A percentile compares a stretch with the other conserved stretches of the same genome.
phyloP scores from a whole-genome alignment of 2,113 vertebrate species.

The Sapajus apella region DNA sequence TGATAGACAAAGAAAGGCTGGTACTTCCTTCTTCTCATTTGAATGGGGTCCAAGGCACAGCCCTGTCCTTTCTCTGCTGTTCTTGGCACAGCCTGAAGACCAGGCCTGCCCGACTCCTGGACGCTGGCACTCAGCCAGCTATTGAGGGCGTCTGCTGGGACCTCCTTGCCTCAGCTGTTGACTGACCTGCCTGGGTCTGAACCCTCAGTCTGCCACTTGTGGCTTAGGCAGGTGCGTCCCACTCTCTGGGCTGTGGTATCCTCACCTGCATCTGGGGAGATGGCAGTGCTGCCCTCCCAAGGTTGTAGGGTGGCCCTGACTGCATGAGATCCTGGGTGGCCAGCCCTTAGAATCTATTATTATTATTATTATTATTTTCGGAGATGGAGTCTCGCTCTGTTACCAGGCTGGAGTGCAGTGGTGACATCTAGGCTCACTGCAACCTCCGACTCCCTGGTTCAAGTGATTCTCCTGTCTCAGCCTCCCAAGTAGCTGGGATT shows the following conservation, averaged over 20 bases:
- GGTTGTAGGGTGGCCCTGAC: accelerated
- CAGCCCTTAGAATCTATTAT: background rate
- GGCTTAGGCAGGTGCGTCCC: background rate
- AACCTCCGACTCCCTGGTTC: no score
- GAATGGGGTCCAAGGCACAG: background rate
- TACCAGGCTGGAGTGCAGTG: no score
- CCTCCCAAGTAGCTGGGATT: no score
- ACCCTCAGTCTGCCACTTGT: background rate
- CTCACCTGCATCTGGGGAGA: background rate
- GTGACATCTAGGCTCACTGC: no score
- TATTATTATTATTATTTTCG: no score
- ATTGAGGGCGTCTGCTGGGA: background rate
- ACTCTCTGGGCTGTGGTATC: background rate
- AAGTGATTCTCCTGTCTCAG: no score
- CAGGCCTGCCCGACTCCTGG: background rate
- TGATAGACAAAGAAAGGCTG: slow-evolving; percentile 32
- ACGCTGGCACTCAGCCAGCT: background rate
- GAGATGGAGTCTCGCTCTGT: no score
- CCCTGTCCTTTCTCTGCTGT: slow-evolving; percentile 1
- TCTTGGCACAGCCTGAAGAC: slow-evolving; percentile 11
- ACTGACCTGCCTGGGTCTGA: background rate
- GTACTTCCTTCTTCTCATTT: slow-evolving; percentile 35
- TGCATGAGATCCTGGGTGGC: accelerated
- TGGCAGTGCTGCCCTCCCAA: background rate
- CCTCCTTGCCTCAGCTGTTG: background rate